Base-by-base conservation (phyloP, 2,797 vertebrate species). In the Pampus argenteus region DNA sequence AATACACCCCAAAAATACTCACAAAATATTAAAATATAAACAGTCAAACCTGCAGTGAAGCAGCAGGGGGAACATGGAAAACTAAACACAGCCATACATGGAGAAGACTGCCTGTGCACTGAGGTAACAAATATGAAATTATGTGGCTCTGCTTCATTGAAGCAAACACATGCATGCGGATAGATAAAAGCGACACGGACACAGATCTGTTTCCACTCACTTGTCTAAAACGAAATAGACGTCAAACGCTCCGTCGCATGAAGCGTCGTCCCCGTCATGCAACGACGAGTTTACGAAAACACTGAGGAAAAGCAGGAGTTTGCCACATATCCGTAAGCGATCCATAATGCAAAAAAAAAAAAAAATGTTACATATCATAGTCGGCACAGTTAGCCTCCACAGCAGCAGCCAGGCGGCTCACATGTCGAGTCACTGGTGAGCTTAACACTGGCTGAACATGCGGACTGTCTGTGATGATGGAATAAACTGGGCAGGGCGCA, bases 221-320 rank as follows among this genome's bases (percentile, higher is more conserved):
- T 94, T 96, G 94, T 99, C 97, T 56, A 99, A 82, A 4, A 99
- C 96, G 84, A 98, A 98, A 86, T 98, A 98, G 66, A 98, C 86
- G 83, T 99, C 97, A 88, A 98, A 98, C 0, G 96, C 97, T 70
- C 94, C 95, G 74, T 93, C 92, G 85, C 97, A 99, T 7, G 95
- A 95, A 5, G 93, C 90, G 9, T 95, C 91, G 5, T 96, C 95
- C 15, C 79, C 93, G 3, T 31, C 80, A n/a, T 66, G 58, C 49
- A 66, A 1, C 2, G 79, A 71, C 0, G 79, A 55, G 29, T 67
- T 48, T 26, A 54, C 75, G 6, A 51, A 67, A 20, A 77, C 34
- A 31, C 44, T 18, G 0, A 76, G 18, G 20, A 76, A 28, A 31
- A 92, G 75, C 0, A 92, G 63, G 38, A 85, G 44, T 48, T 67